Base-by-base conservation (phyloP, 2,797 vertebrate genomes). In the Myripristis jacobus region DNA sequence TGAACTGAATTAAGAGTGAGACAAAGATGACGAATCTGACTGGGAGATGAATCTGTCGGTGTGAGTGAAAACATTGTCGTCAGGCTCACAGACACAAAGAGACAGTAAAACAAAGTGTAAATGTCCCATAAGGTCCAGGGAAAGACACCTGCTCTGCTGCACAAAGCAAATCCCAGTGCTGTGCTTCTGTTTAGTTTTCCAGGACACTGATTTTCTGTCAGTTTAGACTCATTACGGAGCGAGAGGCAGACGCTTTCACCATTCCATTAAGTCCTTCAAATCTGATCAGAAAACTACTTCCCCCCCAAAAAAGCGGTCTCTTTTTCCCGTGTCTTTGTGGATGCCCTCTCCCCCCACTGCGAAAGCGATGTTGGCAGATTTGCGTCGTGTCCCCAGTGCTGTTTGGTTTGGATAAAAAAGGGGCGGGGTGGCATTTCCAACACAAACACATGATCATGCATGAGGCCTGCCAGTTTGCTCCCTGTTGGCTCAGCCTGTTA, bases 401-500 rank as follows among this genome's bases (percentile, higher is more conserved):
- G 85, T 92, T 92, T 92, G 88, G 75, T 82, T 88, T 81, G 73
- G 83, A 81, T 25, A 24, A 56, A 83, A 65, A 52, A 67, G 78
- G 64, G 46, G 66, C 36, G 3, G 67, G 73, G 84, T 89, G 87
- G 75, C 83, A 77, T 90, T 90, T 93, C 85, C 78, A 92, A 87
- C 75, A 81, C 91, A 90, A 90, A 91, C 83, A 88, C 86, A 76
- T 10, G 18, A 75, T 79, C 70, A 60, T 81, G 83, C 68, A 72
- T 57, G 66, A 34, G 59, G 75, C 77, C 79, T 79, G 84, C 77
- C 80, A 81, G 84, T 80, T 72, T 5, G 46, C 41, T 82, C 77
- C 75, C 71, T 92, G 89, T 92, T 92, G 91, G 91, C 88, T 70
- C 89, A 90, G 90, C 70, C 80, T 88, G 88, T 87, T 89, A 80